Conservation (phyloP, 2,113 vertebrate genomes). For the Bos javanicus region DNA sequence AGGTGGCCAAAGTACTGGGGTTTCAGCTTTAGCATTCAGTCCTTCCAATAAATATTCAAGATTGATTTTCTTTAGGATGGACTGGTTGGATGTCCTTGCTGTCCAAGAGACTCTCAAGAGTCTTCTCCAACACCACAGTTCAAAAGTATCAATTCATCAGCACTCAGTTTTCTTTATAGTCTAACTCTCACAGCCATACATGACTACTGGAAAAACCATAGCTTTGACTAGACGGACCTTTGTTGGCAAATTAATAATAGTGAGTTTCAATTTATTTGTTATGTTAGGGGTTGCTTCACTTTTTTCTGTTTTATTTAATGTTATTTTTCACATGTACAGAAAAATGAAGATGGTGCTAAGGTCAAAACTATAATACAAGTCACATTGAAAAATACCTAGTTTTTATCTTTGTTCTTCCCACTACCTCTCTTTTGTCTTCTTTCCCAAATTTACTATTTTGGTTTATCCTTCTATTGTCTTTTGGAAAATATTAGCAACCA, state of each 20-base stretch:
- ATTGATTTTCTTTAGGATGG: neutral
- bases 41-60: neutral
- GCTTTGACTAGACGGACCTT: neutral
- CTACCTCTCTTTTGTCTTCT: neutral
- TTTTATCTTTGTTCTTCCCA: neutral
- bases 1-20: neutral
- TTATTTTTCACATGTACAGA: neutral
- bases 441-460: neutral
- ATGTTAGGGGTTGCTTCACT: neutral
- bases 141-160: neutral
- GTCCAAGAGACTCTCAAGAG: neutral
- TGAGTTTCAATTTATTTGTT: neutral
- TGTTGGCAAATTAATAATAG: neutral
- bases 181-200: neutral
- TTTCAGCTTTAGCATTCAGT: neutral
- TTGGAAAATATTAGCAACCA: slow-evolving; percentile 10
- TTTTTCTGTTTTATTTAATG: neutral
- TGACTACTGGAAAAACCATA: neutral
- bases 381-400: neutral
- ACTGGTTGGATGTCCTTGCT: neutral
- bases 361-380: neutral
- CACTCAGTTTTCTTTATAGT: neutral
- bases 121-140: neutral
- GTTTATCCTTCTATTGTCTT: neutral
- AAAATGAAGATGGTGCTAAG: neutral